Conservation (phyloP, 2,113 vertebrate species). For the Gadus macrocephalus region DNA sequence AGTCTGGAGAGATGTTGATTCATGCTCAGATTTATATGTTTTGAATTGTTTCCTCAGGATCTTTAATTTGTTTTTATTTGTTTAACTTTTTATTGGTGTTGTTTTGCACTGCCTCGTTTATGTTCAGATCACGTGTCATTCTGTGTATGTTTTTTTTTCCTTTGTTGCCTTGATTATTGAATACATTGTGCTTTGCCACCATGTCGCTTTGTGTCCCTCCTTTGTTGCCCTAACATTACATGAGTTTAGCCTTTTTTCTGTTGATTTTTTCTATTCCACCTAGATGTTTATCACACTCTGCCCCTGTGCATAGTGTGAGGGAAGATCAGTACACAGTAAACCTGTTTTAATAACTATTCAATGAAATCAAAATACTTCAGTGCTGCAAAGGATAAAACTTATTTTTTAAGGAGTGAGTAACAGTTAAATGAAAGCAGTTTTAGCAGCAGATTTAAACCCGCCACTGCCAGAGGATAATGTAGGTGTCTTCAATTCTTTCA, state of each 20-base stretch:
- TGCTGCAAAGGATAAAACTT: too few species aligned
- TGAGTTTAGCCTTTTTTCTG: constrained; percentile 8
- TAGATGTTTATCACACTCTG: constrained; percentile 39
- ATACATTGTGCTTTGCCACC: constrained; percentile 68
- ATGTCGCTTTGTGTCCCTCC: constrained; percentile 42
- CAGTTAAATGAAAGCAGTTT: too few species aligned
- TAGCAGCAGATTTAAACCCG: too few species aligned
- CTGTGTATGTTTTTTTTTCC: constrained; percentile 37
- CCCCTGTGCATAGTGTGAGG: constrained; percentile 1
- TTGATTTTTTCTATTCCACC: constrained; percentile 11
- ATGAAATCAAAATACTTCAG: neutral
- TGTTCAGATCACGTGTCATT: constrained; percentile 49
- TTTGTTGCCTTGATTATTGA: constrained; percentile 71
- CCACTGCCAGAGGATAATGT: too few species aligned
- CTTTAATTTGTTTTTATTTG: constrained; percentile 54
- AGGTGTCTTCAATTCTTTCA: neutral
- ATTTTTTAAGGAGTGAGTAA: too few species aligned
- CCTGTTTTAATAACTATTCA: neutral
- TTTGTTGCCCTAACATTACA: constrained; percentile 39
- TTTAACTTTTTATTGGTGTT: constrained; percentile 67
- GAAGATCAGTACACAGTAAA: neutral
- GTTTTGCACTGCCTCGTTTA: constrained; percentile 71
- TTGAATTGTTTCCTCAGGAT: constrained; percentile 71
- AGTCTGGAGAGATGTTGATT: constrained; percentile 53
- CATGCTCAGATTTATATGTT: constrained; percentile 49